Evolutionary conservation across 2,888 invertebrate genomes (phyloP).

Genomic region (Calliopum simillimum): DNA sequence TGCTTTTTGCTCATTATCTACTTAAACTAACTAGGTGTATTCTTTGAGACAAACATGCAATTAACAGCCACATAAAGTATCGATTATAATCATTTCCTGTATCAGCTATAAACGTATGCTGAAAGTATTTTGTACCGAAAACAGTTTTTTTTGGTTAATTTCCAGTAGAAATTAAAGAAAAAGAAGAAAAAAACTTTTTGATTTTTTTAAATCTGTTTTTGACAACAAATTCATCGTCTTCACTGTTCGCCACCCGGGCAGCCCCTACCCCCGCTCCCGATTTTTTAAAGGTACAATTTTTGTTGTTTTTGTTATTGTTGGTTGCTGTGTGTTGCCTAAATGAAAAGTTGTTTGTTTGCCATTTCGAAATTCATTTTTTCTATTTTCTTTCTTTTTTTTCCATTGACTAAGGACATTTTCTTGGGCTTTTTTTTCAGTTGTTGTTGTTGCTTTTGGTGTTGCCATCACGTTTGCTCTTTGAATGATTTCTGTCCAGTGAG

Average conservation of each 20-base stretch:
- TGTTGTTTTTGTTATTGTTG: no score
- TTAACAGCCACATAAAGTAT: no score
- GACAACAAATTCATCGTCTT: constrained; percentile 33
- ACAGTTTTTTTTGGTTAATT: no score
- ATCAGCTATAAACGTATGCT: no score
- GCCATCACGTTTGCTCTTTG: background rate
- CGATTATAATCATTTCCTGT: no score
- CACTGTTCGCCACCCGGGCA: constrained; percentile 14
- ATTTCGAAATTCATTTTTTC: no score
- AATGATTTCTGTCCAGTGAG: constrained; percentile 29
- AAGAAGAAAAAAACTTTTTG: constrained; percentile 24
- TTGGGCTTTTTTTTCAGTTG: constrained; percentile 24
- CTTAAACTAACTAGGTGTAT: no score
- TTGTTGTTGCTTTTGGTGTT: background rate
- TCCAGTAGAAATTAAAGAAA: background rate
- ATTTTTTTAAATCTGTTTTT: constrained; percentile 37
- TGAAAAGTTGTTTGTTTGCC: background rate
- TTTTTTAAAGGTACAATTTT: no score
- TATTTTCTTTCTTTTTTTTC: background rate
- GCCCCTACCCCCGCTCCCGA: no score
- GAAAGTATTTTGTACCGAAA: no score
- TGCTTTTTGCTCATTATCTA: no score
- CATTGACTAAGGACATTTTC: background rate
- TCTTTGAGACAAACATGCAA: no score
- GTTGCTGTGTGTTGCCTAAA: constrained; percentile 8